Percentiles rank a stretch among this genome's conserved stretches.
These are phyloP conservation scores for Zelostemma sp. DNA, from an alignment of 1,140 invertebrate genomes.

Conservation along the genomic window DNA sequence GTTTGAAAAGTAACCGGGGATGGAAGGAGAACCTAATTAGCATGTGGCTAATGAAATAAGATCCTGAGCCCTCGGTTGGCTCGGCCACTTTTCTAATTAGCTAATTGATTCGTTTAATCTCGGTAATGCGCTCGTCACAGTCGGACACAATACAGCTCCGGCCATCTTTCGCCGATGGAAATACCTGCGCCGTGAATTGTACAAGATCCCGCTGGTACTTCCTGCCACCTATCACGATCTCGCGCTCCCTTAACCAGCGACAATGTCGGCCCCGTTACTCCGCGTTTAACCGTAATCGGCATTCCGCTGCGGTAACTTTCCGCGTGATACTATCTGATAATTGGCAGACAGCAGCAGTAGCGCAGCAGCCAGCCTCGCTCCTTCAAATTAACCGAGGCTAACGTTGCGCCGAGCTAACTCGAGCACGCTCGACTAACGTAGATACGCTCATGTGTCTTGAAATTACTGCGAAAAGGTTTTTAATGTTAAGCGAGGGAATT, in stretches of 20 bases:
- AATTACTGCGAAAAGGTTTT: too few relatives aligned
- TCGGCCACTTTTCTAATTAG: not conserved
- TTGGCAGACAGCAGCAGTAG: not conserved
- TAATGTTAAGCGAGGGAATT: too few relatives aligned
- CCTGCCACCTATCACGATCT: not conserved
- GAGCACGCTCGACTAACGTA: not conserved
- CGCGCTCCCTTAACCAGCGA: slow-evolving; percentile 2
- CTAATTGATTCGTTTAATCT: slow-evolving; percentile 8
- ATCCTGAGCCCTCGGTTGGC: not conserved
- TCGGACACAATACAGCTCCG: not conserved
- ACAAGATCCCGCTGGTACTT: not conserved
- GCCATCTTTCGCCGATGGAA: too few relatives aligned
- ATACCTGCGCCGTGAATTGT: not conserved
- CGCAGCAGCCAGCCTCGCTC: not conserved
- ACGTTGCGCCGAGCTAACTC: too few relatives aligned
- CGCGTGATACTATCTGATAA: slow-evolving; percentile 9
- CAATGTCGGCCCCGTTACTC: slow-evolving; percentile 4
- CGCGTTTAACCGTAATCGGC: slow-evolving; percentile 10
- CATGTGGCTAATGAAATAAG: not conserved
- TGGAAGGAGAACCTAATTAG: not conserved
- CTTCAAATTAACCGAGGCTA: too few relatives aligned
- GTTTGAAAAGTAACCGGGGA: too few relatives aligned
- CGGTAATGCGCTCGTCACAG: not conserved
- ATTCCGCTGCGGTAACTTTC: slow-evolving; percentile 9
- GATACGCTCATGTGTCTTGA: too few relatives aligned